Evolutionary conservation across 1,140 invertebrate species (phyloP).

Genomic region (Lordiphosa mommai): DNA sequence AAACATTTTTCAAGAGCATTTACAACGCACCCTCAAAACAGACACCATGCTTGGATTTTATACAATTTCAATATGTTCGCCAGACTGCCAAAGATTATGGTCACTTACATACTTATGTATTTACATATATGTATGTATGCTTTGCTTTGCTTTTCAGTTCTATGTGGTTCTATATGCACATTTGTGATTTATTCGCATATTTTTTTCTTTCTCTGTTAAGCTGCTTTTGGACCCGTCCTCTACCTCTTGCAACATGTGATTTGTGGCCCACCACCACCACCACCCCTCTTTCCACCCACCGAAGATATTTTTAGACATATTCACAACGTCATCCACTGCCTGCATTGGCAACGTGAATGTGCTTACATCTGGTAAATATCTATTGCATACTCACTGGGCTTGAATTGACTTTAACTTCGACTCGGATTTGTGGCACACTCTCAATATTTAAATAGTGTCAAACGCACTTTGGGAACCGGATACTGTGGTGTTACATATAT

Average conservation of each 20-base stretch:
- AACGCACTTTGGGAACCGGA: constrained; percentile 4
- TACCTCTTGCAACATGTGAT: constrained; percentile 6
- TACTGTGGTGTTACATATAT: neutral
- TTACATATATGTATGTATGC: neutral
- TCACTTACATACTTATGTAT: constrained; percentile 4
- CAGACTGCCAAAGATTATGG: constrained; percentile 28
- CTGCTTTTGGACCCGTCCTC: constrained; percentile 27
- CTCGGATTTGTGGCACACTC: constrained; percentile 5
- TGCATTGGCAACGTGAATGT: neutral
- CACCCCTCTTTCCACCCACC: neutral
- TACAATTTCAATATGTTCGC: constrained; percentile 18
- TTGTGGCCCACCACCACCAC: neutral
- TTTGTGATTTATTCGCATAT: constrained; percentile 38
- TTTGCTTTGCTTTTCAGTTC: constrained; percentile 8
- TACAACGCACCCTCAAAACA: constrained; percentile 3
- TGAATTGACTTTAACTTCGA: constrained; percentile 8
- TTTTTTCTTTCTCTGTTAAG: constrained; percentile 29
- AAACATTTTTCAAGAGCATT: constrained; percentile 22
- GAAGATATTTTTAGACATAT: constrained; percentile 1
- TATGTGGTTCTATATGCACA: constrained; percentile 23
- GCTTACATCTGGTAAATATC: neutral
- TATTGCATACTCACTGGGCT: constrained; percentile 3
- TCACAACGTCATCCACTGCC: neutral
- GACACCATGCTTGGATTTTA: neutral
- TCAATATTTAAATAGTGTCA: constrained; percentile 2